Evolutionary conservation across 2,113 vertebrate genomes (phyloP).

Genomic region (Solea senegalensis): DNA sequence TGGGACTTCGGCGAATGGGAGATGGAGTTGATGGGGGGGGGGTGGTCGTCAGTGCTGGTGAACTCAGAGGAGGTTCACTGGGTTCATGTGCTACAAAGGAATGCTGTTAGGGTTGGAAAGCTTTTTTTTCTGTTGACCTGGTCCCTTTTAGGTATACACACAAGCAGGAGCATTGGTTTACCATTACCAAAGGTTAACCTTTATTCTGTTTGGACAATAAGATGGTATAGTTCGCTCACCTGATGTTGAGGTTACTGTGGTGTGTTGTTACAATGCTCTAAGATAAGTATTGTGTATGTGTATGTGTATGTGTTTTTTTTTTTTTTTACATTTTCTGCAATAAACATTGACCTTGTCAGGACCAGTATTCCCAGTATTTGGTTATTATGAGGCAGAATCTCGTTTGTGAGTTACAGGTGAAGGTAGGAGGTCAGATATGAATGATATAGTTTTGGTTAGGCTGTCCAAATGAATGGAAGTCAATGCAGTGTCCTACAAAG

Average conservation of each 20-base stretch:
- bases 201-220: conserved; percentile 42
- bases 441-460: too few species aligned
- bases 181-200: conserved; percentile 52
- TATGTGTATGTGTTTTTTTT: background rate
- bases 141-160: conserved; percentile 20
- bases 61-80: conserved; percentile 62
- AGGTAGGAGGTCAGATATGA: too few species aligned
- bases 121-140: conserved; percentile 43
- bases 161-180: conserved; percentile 43
- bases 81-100: conserved; percentile 69
- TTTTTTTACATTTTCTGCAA: background rate
- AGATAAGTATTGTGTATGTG: conserved; percentile 20
- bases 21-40: conserved; percentile 51
- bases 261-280: background rate
- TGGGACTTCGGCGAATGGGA: conserved; percentile 39
- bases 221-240: conserved; percentile 22
- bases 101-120: conserved; percentile 55
- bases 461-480: too few species aligned
- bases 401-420: too few species aligned
- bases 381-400: too few species aligned
- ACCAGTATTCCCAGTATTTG: too few species aligned
- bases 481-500: too few species aligned
- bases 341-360: too few species aligned
- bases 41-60: conserved; percentile 50
- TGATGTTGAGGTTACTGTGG: conserved; percentile 19